Evolutionary conservation across 2,888 invertebrate species (phyloP).

Genomic region (Chaetogeoica ovagalla): DNA sequence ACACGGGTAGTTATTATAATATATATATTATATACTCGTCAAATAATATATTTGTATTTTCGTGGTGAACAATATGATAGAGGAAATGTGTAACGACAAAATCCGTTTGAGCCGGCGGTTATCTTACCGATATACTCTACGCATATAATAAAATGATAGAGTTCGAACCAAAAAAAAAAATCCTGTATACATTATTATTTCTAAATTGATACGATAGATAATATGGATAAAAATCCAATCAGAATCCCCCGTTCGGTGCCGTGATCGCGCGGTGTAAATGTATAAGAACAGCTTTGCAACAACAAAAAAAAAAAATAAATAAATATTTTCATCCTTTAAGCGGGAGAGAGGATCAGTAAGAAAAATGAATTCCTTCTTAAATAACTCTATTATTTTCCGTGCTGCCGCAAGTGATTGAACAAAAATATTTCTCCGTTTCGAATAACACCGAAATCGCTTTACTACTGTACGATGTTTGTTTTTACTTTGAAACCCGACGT

Average conservation of each 20-base stretch:
- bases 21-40: no score
- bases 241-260: constrained; percentile 34
- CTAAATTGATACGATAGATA: constrained; percentile 34
- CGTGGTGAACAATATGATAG: neutral
- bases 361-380: constrained; percentile 27
- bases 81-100: constrained; percentile 1
- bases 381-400: constrained; percentile 19
- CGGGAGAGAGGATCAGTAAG: constrained; percentile 3
- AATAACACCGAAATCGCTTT: neutral
- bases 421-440: constrained; percentile 26
- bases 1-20: no score
- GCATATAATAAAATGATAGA: constrained; percentile 9
- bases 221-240: constrained; percentile 47
- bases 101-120: constrained; percentile 20
- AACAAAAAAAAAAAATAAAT: no score
- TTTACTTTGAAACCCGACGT: constrained; percentile 15
- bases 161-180: constrained; percentile 1
- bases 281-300: constrained; percentile 20
- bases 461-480: neutral
- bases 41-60: no score
- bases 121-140: neutral
- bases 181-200: neutral
- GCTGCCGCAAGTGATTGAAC: constrained; percentile 9
- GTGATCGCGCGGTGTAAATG: neutral
- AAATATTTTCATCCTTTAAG: constrained; percentile 35